phyloP scores from a whole-genome alignment of 2,797 vertebrate genomes.

The Hoplostethus mediterraneus region DNA sequence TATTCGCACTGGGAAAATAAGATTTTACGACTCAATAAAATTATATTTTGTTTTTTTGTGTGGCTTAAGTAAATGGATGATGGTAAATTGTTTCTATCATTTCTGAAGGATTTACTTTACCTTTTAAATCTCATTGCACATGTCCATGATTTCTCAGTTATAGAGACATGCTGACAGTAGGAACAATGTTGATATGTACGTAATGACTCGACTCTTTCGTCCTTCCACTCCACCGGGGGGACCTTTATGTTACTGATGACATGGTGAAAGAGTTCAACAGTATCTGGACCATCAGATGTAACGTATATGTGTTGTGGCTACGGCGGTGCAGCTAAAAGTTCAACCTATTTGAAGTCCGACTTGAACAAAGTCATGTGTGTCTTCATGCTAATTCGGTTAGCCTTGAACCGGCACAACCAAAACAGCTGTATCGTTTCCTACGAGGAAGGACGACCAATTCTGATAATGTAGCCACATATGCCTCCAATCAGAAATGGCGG shows the following conservation, averaged over 20 bases:
- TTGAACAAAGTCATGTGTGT: constrained; percentile 52
- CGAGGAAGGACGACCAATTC: constrained; percentile 50
- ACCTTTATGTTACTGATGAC: constrained; percentile 28
- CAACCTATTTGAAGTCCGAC: constrained; percentile 43
- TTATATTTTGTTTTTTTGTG: too few relatives aligned
- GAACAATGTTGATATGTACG: constrained; percentile 3
- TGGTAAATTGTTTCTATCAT: not conserved
- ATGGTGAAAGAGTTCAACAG: constrained; percentile 26
- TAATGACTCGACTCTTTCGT: constrained; percentile 6
- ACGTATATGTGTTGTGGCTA: constrained; percentile 46
- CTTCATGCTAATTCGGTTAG: constrained; percentile 56
- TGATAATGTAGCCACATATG: constrained; percentile 71
- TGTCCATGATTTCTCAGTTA: not conserved
- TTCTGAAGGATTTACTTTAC: not conserved
- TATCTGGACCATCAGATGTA: constrained; percentile 30
- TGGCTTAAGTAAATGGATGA: too few relatives aligned
- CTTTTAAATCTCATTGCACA: not conserved
- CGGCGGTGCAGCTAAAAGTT: constrained; percentile 51
- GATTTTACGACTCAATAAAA: too few relatives aligned
- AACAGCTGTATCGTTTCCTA: constrained; percentile 63
- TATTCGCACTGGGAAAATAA: too few relatives aligned
- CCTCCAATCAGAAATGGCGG: constrained; percentile 73
- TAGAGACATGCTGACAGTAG: constrained; percentile 1
- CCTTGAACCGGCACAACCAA: constrained; percentile 41
- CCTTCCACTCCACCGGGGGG: constrained; percentile 4